Base-by-base conservation (phyloP, 2,888 invertebrate genomes). In the Acronicta psi region DNA sequence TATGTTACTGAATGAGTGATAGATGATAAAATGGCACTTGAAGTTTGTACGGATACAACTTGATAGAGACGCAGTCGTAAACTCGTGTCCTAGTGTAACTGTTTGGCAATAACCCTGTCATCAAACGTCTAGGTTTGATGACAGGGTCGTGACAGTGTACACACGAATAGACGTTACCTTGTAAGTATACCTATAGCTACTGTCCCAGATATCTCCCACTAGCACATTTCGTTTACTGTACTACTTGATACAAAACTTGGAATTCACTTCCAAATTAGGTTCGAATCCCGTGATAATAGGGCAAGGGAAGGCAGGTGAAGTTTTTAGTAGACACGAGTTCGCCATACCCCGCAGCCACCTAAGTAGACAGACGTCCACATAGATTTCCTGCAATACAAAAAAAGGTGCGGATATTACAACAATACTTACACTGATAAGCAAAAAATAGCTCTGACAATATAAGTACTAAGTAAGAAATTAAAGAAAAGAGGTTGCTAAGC, bases 81-180 rank as follows among this genome's bases (percentile, higher is more conserved):
- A 29, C 29, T 29, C 29, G 11, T 11, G 11, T 3, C 38, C 43
- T 20, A 14, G 23, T 9, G 63, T 38, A 52, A 67, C 20, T 58
- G 31, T 31, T 49, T 11, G 46, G 64, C 23, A 43, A 54, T 54
- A 64, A 51, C 58, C 45, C n/a, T n/a, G n/a, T n/a, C n/a, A n/a
- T n/a, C n/a, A n/a, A n/a, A n/a, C n/a, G n/a, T n/a, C n/a, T 47
- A 40, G 38, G 23, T 64, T 64, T 68, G 50, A 69, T 64, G 51
- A 64, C 59, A 34, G 50, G 20, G 5, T 69, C 64, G 64, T 67
- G 69, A 59, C 63, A 40, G 14, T 31, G 34, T 17, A 67, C 36
- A 29, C 37, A 59, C 42, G 59, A 68, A 58, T 43, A 41, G 23
- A 10, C 23, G 46, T 46, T 17, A 20, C 25, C 11, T 38, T 23